These are phyloP conservation scores for Platyscapa corneri DNA, from an alignment of 1,140 invertebrate species.

Conservation along the genomic window DNA sequence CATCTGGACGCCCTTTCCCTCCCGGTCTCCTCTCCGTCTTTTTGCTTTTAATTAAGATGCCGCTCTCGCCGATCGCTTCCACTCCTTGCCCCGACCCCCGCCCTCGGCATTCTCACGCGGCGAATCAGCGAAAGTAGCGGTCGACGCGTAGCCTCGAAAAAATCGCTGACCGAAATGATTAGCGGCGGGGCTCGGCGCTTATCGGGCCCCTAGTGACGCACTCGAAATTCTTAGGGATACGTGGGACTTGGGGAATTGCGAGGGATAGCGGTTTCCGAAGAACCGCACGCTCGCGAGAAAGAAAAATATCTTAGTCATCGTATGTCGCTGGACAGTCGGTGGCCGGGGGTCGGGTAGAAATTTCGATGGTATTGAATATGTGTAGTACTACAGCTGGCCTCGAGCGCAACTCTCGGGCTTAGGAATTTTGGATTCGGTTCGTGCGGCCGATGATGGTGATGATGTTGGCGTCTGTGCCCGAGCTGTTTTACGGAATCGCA, in stretches of 20 bases:
- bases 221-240: neutral
- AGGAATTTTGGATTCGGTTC: too few species aligned
- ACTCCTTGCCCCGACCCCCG: too few species aligned
- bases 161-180: slow-evolving; percentile 28
- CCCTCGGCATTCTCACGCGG: slow-evolving; percentile 3
- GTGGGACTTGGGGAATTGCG: neutral
- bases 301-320: slow-evolving; percentile 21
- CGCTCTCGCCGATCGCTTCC: too few species aligned
- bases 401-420: too few species aligned
- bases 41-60: slow-evolving; percentile 11
- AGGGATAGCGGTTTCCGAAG: neutral
- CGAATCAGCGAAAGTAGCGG: neutral
- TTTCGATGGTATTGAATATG: neutral
- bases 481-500: neutral
- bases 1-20: neutral
- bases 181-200: neutral
- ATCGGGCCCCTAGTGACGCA: neutral
- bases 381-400: too few species aligned
- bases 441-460: too few species aligned
- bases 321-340: too few species aligned
- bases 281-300: neutral
- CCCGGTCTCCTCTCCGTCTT: neutral
- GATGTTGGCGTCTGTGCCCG: too few species aligned
- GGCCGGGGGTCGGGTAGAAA: neutral
- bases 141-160: neutral